Evolutionary conservation across 2,797 vertebrate species (phyloP).

Genomic region (Huso huso): DNA sequence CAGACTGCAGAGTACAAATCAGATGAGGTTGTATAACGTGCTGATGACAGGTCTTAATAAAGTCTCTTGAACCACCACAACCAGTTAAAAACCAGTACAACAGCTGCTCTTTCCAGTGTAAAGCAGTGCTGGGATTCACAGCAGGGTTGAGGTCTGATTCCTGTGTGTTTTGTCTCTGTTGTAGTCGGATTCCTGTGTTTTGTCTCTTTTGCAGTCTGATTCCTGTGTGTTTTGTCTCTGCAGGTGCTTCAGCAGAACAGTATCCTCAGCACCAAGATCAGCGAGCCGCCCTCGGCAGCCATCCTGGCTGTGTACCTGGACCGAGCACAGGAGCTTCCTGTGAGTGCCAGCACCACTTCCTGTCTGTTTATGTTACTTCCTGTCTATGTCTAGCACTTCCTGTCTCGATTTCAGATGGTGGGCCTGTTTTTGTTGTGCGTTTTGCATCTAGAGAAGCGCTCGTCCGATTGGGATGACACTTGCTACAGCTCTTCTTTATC

Average conservation of each 20-base stretch:
- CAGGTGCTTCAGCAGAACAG: slow-evolving; percentile 80
- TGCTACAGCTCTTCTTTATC: no score
- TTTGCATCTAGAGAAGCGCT: no score
- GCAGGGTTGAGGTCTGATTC: background rate
- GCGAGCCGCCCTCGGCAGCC: slow-evolving; percentile 74
- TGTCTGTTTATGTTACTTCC: slow-evolving; percentile 7
- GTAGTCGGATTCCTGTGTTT: no score
- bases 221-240: background rate
- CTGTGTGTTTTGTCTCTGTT: no score
- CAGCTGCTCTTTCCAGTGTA: background rate
- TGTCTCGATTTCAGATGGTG: slow-evolving; percentile 18
- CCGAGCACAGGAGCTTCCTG: slow-evolving; percentile 75
- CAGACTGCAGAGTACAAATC: no score
- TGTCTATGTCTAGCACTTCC: slow-evolving; percentile 26
- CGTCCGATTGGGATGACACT: no score
- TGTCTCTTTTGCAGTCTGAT: background rate
- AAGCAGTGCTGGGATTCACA: background rate
- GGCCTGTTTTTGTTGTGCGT: no score
- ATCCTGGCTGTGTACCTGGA: slow-evolving; percentile 85
- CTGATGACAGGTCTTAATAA: no score
- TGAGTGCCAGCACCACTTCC: slow-evolving; percentile 49
- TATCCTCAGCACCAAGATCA: slow-evolving; percentile 53
- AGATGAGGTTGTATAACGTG: no score
- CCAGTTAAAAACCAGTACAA: background rate
- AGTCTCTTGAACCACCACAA: no score